Conservation (phyloP, 2,888 invertebrate genomes). For the Empis livida region DNA sequence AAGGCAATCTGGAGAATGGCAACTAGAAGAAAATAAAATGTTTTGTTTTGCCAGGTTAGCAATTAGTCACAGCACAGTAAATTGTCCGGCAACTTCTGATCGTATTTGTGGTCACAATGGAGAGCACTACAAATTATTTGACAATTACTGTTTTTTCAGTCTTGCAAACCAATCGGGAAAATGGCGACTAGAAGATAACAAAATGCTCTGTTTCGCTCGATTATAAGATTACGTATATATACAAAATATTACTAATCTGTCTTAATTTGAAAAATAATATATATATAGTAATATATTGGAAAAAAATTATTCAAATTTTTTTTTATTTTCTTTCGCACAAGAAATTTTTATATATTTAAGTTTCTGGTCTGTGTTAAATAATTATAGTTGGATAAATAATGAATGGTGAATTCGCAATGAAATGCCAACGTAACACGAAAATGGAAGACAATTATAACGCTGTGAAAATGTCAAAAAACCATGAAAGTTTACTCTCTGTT, state of each 20-base stretch:
- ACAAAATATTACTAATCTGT: neutral
- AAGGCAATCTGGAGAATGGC: neutral
- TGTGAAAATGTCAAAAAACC: too few species aligned
- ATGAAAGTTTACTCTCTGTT: too few species aligned
- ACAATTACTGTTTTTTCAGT: constrained; percentile 1
- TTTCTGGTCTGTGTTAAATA: too few species aligned
- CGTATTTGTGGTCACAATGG: constrained; percentile 5
- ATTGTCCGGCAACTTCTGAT: neutral
- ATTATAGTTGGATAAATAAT: too few species aligned
- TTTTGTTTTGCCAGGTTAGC: neutral
- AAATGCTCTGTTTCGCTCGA: neutral
- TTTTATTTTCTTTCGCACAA: too few species aligned
- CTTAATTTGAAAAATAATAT: too few species aligned
- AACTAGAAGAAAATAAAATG: neutral
- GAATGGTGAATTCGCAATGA: too few species aligned
- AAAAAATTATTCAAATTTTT: too few species aligned
- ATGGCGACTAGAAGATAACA: neutral
- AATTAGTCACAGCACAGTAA: neutral
- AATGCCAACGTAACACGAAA: too few species aligned
- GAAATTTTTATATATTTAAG: too few species aligned
- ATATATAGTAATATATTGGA: too few species aligned
- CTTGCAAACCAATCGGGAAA: neutral
- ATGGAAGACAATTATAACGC: too few species aligned
- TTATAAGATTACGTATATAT: neutral
- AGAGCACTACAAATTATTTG: constrained; percentile 4